A percentile compares a stretch with the other conserved stretches of the same genome.
phyloP scores from a whole-genome alignment of 2,888 invertebrate genomes.

The Mythimna vitellina region DNA sequence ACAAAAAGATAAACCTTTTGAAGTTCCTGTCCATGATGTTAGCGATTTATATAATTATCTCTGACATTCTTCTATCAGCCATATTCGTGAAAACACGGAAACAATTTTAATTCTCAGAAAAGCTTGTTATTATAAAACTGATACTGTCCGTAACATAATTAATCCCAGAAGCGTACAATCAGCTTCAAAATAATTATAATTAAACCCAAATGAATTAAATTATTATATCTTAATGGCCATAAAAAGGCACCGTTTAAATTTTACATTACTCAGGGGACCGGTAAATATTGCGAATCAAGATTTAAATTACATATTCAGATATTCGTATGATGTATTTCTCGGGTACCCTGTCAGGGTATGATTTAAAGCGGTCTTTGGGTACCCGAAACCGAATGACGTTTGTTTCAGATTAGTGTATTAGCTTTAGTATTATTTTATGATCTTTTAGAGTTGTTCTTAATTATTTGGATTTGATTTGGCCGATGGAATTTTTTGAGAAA shows the following conservation, averaged over 20 bases:
- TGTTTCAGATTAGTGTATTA: constrained; percentile 36
- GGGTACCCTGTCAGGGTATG: constrained; percentile 56
- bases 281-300: constrained; percentile 70
- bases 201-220: constrained; percentile 54
- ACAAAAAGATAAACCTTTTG: too few species aligned
- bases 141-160: constrained; percentile 4
- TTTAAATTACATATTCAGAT: constrained; percentile 71
- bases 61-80: neutral
- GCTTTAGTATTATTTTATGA: constrained; percentile 27
- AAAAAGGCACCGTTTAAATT: constrained; percentile 64
- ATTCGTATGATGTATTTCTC: constrained; percentile 62
- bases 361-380: constrained; percentile 64
- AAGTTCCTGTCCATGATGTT: too few species aligned
- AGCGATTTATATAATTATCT: neutral
- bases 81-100: neutral
- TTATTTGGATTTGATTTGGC: too few species aligned
- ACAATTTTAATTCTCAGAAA: neutral
- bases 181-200: constrained; percentile 54
- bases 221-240: constrained; percentile 64
- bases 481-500: neutral
- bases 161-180: constrained; percentile 45
- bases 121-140: neutral
- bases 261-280: constrained; percentile 63
- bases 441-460: constrained; percentile 13
- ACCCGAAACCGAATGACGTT: constrained; percentile 42